Evolutionary conservation across 2,888 invertebrate species (phyloP), one percentile per base, ranked within the genome.

Genomic region (Antheraea assamensis): DNA sequence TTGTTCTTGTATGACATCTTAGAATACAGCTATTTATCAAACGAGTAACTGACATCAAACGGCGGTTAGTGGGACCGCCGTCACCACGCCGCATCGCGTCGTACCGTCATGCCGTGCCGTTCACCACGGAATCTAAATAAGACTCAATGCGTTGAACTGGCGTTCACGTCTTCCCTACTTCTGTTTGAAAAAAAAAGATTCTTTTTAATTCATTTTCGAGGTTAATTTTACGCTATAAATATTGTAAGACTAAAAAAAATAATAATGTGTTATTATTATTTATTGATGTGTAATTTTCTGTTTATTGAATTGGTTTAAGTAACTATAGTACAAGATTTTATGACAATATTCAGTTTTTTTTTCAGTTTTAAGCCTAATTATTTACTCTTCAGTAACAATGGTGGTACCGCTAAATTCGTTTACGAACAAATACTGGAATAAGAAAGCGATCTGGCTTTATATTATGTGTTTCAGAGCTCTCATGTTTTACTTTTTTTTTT

Each of bases 51-150:
- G 35, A 66, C 66, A 35, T 66, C 66, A 66, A 66, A 66, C 66
- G 31, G 5, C n/a, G 1, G 31, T 31, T 66, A 66, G 21, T 31
- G 19, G 2, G 66, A 66, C 15, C 31, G 24, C 3, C 30, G 66
- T 66, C 66, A 35, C 66, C 35, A 21, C 27, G n/a, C n/a, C 55
- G 15, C 55, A n/a, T n/a, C n/a, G 61, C 27, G 27, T 19, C 31
- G 30, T 66, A 55, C 21, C 55, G 66, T 66, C 35, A 27, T 61
- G 61, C 61, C 21, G 31, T 66, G 66, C 35, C 66, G 66, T 66
- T 35, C 72, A 58, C 76, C 76, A 49, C 88, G 90, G 90, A 80
- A 81, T 81, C 80, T 80, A 90, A 91, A 90, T 89, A 90, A 42
- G 89, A 89, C 88, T 85, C 83, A 88, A 82, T 85, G 86, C 24